Evolutionary conservation across 2,797 vertebrate species (phyloP), one percentile per base, ranked within the genome.

Genomic region (Diceros bicornis): DNA sequence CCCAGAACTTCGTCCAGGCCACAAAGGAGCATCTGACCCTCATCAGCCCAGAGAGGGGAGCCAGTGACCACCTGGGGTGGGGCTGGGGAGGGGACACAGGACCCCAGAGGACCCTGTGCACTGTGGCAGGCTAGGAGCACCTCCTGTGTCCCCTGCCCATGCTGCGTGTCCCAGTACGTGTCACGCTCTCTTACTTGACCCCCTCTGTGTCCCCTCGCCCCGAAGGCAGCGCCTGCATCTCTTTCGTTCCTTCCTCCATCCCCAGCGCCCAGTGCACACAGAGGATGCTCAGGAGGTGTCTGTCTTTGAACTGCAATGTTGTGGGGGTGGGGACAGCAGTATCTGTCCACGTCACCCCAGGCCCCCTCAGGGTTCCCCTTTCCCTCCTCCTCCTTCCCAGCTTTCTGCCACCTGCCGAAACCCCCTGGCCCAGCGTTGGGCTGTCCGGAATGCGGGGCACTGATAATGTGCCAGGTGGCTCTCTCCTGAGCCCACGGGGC

Each of bases 1-100:
- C 32, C 1, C 2, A 0, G 23, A 5, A 7, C 16, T 1, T 1
- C 32, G 2, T 50, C 50, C 10, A 8, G 0, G 9, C 50, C 0
- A 17, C 8, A 2, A 1, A 0, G 55, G 14, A 18, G 69, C 23
- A 2, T 0, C 23, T 1, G n/a, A 8, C 2, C 44, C 32, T 21
- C 34, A 4, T 2, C 34, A 18, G 94, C 91, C 25, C 4, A 0
- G 37, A 4, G 3, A 18, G 11, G 29, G 23, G 50, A 14, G 4
- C 10, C 32, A 68, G 52, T 7, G 10, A 23, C 52, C 10, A 1
- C 34, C 23, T 0, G 37, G 29, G 29, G 2, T 4, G 7, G 23
- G 44, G 32, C 52, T 12, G n/a, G 75, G 16, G 44, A 12, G 7
- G 25, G 29, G n/a, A 50, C 1, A 32, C 7, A 41, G 61, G 68